phyloP scores from a whole-genome alignment of 2,888 invertebrate genomes.

The Pycnomerus fuliginosus region DNA sequence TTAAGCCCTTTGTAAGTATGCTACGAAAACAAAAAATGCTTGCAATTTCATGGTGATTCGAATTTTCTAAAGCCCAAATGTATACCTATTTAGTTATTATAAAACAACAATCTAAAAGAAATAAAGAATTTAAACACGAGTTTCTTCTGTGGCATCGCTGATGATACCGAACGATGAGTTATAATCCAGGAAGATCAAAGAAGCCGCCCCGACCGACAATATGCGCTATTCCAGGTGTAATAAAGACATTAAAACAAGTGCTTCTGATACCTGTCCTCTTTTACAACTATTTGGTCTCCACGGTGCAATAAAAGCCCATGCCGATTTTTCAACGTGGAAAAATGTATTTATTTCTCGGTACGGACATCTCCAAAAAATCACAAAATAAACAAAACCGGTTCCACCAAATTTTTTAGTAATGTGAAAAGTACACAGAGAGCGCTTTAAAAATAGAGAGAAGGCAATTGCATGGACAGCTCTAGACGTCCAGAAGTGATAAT shows the following conservation, averaged over 20 bases:
- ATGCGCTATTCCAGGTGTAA: constrained; percentile 32
- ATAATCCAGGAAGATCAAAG: constrained; percentile 26
- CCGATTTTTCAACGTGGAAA: no score
- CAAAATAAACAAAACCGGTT: constrained; percentile 46
- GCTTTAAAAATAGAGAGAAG: constrained; percentile 42
- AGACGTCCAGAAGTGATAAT: constrained; percentile 49
- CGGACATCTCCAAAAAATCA: constrained; percentile 33
- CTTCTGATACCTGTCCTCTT: constrained; percentile 44
- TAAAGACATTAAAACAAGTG: constrained; percentile 51
- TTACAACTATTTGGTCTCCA: constrained; percentile 42
- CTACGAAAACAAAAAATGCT: no score
- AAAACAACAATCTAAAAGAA: not conserved
- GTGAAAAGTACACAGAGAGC: constrained; percentile 48
- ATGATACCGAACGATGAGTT: constrained; percentile 19
- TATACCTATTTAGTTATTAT: no score
- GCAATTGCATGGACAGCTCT: constrained; percentile 44
- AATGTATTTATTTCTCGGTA: not conserved
- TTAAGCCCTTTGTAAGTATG: no score
- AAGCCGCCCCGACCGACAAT: constrained; percentile 14
- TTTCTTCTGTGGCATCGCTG: not conserved
- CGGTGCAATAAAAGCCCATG: constrained; percentile 40
- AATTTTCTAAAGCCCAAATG: no score
- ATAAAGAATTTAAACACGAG: not conserved
- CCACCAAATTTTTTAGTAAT: constrained; percentile 48
- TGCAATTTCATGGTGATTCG: no score